Conservation (phyloP, 1,140 invertebrate genomes). For the Lordiphosa collinella region DNA sequence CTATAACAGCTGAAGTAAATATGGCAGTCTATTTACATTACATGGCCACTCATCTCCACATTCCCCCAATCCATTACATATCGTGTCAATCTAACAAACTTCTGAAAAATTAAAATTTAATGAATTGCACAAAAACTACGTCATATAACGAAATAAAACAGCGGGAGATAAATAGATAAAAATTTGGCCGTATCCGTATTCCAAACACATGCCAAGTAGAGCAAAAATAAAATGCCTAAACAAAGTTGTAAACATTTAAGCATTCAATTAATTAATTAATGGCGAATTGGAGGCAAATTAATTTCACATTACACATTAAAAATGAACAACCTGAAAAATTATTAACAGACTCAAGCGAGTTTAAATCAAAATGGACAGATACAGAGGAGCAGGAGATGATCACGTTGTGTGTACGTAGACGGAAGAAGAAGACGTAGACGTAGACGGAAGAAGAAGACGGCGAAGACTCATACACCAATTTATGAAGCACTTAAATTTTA, state of each 20-base stretch:
- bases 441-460: slow-evolving; percentile 59
- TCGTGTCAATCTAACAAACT: no score
- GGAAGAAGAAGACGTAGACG: slow-evolving; percentile 33
- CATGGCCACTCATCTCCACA: no score
- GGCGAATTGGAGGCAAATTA: slow-evolving; percentile 67
- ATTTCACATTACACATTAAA: slow-evolving; percentile 60
- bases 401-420: slow-evolving; percentile 12
- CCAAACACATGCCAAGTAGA: slow-evolving; percentile 29
- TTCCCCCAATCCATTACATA: no score
- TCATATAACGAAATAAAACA: slow-evolving; percentile 73
- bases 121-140: slow-evolving; percentile 63
- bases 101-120: slow-evolving; percentile 59
- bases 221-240: slow-evolving; percentile 16
- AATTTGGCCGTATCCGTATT: slow-evolving; percentile 34
- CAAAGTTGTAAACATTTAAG: slow-evolving; percentile 61
- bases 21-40: no score
- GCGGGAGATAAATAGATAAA: slow-evolving; percentile 76
- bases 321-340: slow-evolving; percentile 32
- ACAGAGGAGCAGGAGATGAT: slow-evolving; percentile 23
- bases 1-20: no score
- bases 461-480: slow-evolving; percentile 63
- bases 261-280: slow-evolving; percentile 75
- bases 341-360: slow-evolving; percentile 39
- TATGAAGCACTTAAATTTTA: slow-evolving; percentile 75
- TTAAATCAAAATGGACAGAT: slow-evolving; percentile 37